Evolutionary conservation across 2,113 vertebrate genomes (phyloP), one percentile per base, ranked within the genome.

Genomic region (Zeus faber): DNA sequence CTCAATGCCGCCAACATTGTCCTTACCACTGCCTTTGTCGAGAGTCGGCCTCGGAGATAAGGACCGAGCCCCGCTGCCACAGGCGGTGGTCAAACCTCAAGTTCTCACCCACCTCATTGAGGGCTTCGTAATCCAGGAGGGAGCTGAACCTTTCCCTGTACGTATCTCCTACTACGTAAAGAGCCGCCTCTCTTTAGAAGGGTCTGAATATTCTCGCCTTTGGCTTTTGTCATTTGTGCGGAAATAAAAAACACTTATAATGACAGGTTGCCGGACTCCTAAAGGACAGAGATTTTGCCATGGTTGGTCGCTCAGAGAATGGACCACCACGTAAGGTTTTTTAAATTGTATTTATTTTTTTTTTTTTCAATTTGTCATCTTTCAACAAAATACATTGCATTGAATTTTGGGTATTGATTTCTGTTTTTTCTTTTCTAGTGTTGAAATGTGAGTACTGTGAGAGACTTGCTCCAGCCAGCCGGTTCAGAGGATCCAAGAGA

Each of bases 51-150:
- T 66, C 13, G 78, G 76, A 81, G 89, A 76, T 88, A 75, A 89
- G 90, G 62, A 85, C 86, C 91, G 84, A 88, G 92, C 74, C 13
- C 94, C 94, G 16, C 74, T 89, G 23, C 96, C 97, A 2, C 97
- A 98, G 80, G 97, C 97, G 39, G 98, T 99, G 0, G 97, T 99
- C 71, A 99, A 99, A 77, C 97, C 97, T 22, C 97, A 99, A 78
- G 98, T 99, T 67, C 95, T 99, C 59, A 99, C 96, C 0, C 97
- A 98, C 71, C 93, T 99, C 70, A 99, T 99, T 2, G 97, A 98
- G 73, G 97, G 97, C 51, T 99, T 99, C 60, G 96, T 99, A 43
- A 98, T 99, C 83, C 96, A 98, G 81, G 97, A 99, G 72, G 97
- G 97, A 84, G 96, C 97, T 5, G 96, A 98, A 54, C 97, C 97